phyloP scores from a whole-genome alignment of 2,888 invertebrate genomes.

The Gryllus longicercus region DNA sequence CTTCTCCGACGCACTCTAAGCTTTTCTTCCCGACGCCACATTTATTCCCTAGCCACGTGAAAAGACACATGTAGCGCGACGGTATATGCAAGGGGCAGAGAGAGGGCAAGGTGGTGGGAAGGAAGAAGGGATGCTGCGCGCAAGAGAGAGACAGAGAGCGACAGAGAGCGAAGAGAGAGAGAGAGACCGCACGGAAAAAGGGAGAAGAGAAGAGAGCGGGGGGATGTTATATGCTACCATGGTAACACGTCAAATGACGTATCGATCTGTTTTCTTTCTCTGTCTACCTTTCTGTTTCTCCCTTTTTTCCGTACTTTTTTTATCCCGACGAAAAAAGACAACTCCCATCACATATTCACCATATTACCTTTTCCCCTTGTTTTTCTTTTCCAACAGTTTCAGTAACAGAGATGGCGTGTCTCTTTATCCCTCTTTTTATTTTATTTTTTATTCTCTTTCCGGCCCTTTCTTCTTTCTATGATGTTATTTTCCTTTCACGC shows the following conservation, averaged over 20 bases:
- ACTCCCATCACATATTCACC: constrained; percentile 51
- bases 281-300: constrained; percentile 42
- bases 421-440: constrained; percentile 17
- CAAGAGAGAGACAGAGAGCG: not conserved
- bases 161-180: constrained; percentile 18
- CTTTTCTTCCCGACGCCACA: not conserved
- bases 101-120: not conserved
- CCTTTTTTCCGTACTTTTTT: constrained; percentile 40
- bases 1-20: not conserved
- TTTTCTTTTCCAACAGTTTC: constrained; percentile 47
- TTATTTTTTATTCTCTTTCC: constrained; percentile 41
- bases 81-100: not conserved
- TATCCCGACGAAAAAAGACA: constrained; percentile 33
- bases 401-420: constrained; percentile 30
- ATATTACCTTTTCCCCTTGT: constrained; percentile 49
- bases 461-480: constrained; percentile 32
- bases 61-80: constrained; percentile 5
- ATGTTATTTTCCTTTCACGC: constrained; percentile 30
- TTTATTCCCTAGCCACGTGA: constrained; percentile 17
- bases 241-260: constrained; percentile 55
- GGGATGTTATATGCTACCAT: constrained; percentile 47
- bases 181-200: constrained; percentile 23
- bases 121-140: constrained; percentile 21
- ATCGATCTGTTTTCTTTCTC: constrained; percentile 46
- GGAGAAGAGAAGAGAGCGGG: constrained; percentile 22